Evolutionary conservation across 2,797 vertebrate genomes (phyloP).

Genomic region (Cebuella pygmaea): DNA sequence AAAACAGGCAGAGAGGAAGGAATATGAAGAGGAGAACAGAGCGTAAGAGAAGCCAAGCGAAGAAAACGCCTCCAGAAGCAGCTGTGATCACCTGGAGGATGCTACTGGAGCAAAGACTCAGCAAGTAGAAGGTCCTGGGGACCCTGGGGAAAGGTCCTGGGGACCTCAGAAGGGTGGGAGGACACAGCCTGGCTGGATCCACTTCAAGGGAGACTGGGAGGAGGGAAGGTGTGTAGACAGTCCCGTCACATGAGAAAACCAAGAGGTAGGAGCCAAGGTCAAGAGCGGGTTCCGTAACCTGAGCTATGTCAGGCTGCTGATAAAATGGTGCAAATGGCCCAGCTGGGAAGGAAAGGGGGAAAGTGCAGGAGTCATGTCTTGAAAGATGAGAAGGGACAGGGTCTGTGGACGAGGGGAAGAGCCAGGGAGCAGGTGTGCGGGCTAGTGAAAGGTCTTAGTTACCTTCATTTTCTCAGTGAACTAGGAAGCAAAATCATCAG

Average conservation of each 20-base stretch:
- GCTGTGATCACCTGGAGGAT: background rate
- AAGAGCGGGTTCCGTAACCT: background rate
- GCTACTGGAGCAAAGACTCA: accelerated
- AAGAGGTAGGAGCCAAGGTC: background rate
- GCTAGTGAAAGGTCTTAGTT: background rate
- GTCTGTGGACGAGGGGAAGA: accelerated
- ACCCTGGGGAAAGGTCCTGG: background rate
- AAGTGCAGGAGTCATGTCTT: background rate
- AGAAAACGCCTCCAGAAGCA: background rate
- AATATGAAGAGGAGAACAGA: background rate
- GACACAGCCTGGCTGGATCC: background rate
- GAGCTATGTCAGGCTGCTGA: background rate
- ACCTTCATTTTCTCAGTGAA: background rate
- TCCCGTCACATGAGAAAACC: accelerated
- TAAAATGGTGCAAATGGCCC: too few relatives aligned
- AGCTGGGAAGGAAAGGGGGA: background rate
- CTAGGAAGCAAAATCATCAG: background rate
- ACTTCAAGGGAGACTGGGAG: background rate
- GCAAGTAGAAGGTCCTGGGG: background rate
- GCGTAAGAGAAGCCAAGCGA: background rate
- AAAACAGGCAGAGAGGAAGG: background rate
- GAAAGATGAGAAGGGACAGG: background rate
- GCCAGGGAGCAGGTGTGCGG: background rate
- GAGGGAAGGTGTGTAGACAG: accelerated
- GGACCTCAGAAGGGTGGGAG: background rate